A percentile compares a stretch with the other conserved stretches of the same genome.
Conservation (phyloP, 2,113 vertebrate genomes). For the Otocyon megalotis region DNA sequence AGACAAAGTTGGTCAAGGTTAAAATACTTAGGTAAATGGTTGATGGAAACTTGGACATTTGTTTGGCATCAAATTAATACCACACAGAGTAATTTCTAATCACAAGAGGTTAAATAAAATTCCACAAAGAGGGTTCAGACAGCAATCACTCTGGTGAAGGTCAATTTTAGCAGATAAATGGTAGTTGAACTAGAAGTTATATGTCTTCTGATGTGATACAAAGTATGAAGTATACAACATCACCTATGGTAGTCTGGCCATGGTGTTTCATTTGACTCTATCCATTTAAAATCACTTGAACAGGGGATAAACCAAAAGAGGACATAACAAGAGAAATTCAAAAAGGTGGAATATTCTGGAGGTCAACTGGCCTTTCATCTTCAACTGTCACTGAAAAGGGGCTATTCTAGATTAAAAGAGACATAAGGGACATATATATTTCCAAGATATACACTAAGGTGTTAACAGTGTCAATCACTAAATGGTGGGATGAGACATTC, state of each 20-base stretch:
- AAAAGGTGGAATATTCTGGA: not conserved
- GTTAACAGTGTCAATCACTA: not conserved
- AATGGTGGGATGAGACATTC: not conserved
- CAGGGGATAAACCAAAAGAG: not conserved
- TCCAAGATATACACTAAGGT: not conserved
- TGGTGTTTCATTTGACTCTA: not conserved
- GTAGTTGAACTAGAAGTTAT: not conserved
- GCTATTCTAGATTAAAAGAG: not conserved
- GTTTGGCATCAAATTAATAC: not conserved
- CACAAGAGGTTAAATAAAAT: slow-evolving; percentile 8
- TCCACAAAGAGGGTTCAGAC: not conserved
- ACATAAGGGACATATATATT: not conserved
- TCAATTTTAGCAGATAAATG: not conserved
- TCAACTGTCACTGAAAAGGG: not conserved
- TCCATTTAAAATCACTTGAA: not conserved
- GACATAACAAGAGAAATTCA: not conserved
- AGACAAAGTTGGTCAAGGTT: not conserved
- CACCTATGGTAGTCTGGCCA: not conserved
- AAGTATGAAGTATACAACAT: not conserved
- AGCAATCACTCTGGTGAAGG: not conserved
- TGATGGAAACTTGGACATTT: not conserved
- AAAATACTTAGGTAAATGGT: slow-evolving; percentile 15
- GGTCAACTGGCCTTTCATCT: not conserved
- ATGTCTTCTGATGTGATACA: not conserved
- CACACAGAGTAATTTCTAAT: not conserved